phyloP scores from a whole-genome alignment of 1,140 invertebrate genomes.

The Hypothenemus hampei region DNA sequence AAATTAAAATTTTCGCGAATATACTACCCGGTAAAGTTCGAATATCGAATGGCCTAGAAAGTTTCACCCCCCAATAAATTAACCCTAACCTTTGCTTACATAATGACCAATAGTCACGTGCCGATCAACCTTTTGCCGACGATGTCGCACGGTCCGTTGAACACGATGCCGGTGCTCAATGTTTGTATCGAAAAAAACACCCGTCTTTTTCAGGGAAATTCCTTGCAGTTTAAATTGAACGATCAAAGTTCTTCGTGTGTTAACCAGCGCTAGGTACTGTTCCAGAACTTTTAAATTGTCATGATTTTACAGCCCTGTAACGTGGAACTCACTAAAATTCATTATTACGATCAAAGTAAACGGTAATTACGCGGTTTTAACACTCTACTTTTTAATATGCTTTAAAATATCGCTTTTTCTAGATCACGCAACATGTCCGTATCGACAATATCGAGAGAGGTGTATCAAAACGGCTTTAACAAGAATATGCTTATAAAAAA shows the following conservation, averaged over 20 bases:
- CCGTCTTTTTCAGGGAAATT: conserved; percentile 2
- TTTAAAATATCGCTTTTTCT: background rate
- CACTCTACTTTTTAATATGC: too few relatives aligned
- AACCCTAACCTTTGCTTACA: conserved; percentile 8
- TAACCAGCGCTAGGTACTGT: background rate
- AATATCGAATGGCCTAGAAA: too few relatives aligned
- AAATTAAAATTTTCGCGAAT: too few relatives aligned
- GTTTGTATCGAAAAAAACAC: conserved; percentile 28
- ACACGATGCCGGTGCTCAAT: conserved; percentile 17
- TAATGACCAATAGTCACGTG: conserved; percentile 21
- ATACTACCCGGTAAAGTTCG: too few relatives aligned
- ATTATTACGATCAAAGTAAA: conserved; percentile 36
- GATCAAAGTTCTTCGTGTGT: background rate
- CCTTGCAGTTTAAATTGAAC: conserved; percentile 3
- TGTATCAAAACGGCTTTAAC: conserved; percentile 33
- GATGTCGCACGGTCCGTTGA: conserved; percentile 9
- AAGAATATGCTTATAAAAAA: conserved; percentile 36
- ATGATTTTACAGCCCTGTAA: conserved; percentile 37
- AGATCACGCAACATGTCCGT: conserved; percentile 25
- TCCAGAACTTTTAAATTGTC: background rate
- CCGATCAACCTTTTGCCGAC: background rate
- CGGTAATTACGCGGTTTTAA: conserved; percentile 6
- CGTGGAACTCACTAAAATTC: conserved; percentile 43
- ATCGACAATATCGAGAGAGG: conserved; percentile 34
- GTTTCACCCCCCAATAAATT: too few relatives aligned